Base-by-base conservation (phyloP, 2,113 vertebrate species). In the Chamaetylas fuelleborni region DNA sequence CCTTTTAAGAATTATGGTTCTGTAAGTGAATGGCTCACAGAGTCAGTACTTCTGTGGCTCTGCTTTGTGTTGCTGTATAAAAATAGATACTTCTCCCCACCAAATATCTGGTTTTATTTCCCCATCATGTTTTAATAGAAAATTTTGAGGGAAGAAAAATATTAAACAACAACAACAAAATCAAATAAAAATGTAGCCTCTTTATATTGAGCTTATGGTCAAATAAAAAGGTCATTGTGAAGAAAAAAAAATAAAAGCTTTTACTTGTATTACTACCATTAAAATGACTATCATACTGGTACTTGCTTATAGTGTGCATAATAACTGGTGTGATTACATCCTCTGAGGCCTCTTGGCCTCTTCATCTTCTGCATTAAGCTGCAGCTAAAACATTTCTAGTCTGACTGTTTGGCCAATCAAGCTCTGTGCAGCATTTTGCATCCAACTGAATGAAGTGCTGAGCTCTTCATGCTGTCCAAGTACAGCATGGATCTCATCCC, bases 1-100 rank as follows among this genome's bases (percentile, higher is more conserved):
- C 62, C 89, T 97, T 97, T 97, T 92, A 97, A 97, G 97, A 96
- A 93, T 97, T 97, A 96, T 74, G 72, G 65, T 94, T 91, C 66
- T 95, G 56, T 86, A 91, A 95, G 90, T 93, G 91, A 97, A 90
- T 78, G 86, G 86, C 69, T 94, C 19, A 88, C 73, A 42, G 64
- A 91, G 82, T 93, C 92, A 93, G 90, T 80, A 71, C 77, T 94
- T 96, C 95, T 96, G 88, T 74, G 93, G 72, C 76, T 96, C 82
- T 90, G 92, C 76, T 86, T 95, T 96, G 90, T 92, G 69, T 87
- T 77, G 71, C 82, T 77, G 24, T 81, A 71, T 87, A 88, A 96
- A 97, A 96, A 93, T 65, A 92, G 58, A 66, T 90, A 42, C 51
- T 86, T 77, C 81, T 9, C 60, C 57, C 26, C 8, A 40, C 40